Conservation (phyloP, 2,888 invertebrate genomes). For the Herminia tarsipennalis region DNA sequence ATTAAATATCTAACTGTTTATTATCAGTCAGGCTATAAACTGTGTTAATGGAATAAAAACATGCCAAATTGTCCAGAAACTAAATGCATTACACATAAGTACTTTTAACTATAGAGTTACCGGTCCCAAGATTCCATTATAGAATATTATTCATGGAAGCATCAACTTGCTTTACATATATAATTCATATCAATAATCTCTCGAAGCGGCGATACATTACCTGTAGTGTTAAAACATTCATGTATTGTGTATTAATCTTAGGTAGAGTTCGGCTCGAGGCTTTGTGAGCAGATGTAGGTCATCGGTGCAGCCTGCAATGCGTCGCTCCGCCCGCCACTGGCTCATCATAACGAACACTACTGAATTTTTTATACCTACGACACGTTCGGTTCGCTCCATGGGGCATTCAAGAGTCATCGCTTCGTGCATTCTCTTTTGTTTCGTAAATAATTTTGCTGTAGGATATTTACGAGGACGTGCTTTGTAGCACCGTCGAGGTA, state of each 20-base stretch:
- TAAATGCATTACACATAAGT: no score
- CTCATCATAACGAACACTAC: slow-evolving; percentile 49
- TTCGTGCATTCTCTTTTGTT: slow-evolving; percentile 32
- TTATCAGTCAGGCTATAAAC: no score
- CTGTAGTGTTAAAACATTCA: slow-evolving; percentile 26
- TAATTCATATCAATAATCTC: slow-evolving; percentile 6
- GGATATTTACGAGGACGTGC: slow-evolving; percentile 9
- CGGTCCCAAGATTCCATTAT: neutral
- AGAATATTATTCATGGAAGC: neutral
- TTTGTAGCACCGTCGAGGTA: neutral
- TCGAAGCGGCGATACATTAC: slow-evolving; percentile 14
- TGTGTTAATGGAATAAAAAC: no score
- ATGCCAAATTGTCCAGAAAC: no score
- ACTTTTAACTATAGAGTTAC: neutral
- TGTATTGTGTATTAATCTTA: slow-evolving; percentile 32
- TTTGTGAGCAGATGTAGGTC: slow-evolving; percentile 71
- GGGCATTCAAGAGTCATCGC: slow-evolving; percentile 33
- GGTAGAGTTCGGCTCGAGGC: slow-evolving; percentile 30
- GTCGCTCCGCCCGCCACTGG: slow-evolving; percentile 42
- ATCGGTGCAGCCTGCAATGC: slow-evolving; percentile 77
- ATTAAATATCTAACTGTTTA: no score
- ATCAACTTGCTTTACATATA: neutral
- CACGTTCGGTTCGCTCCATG: slow-evolving; percentile 36
- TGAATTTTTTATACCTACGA: slow-evolving; percentile 47
- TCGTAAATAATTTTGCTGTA: slow-evolving; percentile 27